These are phyloP conservation scores for Drosophila anceps DNA, from an alignment of 2,888 invertebrate species.

Conservation along the genomic window DNA sequence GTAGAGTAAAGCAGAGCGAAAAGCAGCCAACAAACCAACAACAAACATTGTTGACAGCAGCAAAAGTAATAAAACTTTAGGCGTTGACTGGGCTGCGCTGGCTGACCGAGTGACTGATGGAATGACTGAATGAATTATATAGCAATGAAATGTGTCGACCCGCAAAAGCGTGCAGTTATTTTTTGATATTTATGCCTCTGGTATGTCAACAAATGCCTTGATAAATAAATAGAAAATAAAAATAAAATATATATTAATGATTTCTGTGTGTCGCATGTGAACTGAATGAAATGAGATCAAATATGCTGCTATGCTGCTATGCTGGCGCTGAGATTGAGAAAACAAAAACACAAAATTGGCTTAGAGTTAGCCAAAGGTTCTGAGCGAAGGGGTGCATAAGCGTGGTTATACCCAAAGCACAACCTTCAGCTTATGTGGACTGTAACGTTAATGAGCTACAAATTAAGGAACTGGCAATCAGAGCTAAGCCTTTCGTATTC, in stretches of 20 bases:
- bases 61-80: conserved; percentile 79
- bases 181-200: conserved; percentile 50
- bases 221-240: conserved; percentile 25
- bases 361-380: neutral
- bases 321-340: neutral
- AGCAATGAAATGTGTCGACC: conserved; percentile 66
- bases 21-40: conserved; percentile 32
- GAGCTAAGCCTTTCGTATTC: conserved; percentile 41
- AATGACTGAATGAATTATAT: conserved; percentile 56
- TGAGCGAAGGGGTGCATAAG: neutral
- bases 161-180: conserved; percentile 40
- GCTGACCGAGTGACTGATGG: conserved; percentile 48
- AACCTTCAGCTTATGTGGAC: neutral
- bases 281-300: conserved; percentile 26
- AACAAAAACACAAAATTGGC: neutral
- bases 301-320: conserved; percentile 4
- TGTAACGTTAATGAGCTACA: conserved; percentile 8
- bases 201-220: conserved; percentile 59
- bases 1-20: neutral
- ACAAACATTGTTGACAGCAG: conserved; percentile 72
- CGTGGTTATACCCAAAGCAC: neutral
- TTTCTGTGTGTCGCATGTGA: conserved; percentile 26
- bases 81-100: conserved; percentile 60
- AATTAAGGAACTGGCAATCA: conserved; percentile 48
- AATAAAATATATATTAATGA: conserved; percentile 65